phyloP scores from a whole-genome alignment of 1,140 invertebrate species.

The Heliconius nattereri region DNA sequence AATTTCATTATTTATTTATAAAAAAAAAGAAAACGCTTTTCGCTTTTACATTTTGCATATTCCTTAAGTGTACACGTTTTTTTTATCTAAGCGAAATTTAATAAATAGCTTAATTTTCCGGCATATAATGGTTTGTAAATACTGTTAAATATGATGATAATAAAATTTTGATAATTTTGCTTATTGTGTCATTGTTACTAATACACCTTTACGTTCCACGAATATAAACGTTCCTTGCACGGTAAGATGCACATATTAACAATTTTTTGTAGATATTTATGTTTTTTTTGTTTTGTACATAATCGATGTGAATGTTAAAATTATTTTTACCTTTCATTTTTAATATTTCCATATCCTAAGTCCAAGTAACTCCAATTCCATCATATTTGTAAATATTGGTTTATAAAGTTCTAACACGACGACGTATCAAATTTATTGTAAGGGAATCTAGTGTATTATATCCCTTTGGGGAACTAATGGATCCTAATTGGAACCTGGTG shows the following conservation, averaged over 20 bases:
- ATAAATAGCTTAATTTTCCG: not conserved
- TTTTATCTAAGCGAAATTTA: not conserved
- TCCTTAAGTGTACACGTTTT: not conserved
- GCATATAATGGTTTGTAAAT: not conserved
- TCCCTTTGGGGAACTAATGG: not conserved
- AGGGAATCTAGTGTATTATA: not conserved
- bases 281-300: not conserved
- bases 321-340: not conserved
- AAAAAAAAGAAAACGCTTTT: slow-evolving; percentile 13
- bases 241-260: not conserved
- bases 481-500: not conserved
- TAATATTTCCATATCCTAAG: not conserved
- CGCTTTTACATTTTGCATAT: slow-evolving; percentile 3
- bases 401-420: not conserved
- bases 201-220: slow-evolving; percentile 23
- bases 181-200: slow-evolving; percentile 35
- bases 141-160: slow-evolving; percentile 22
- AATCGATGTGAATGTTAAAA: not conserved
- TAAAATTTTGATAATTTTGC: slow-evolving; percentile 30
- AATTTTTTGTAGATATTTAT: not conserved
- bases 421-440: not conserved
- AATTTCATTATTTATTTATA: slow-evolving; percentile 7
- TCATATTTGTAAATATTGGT: not conserved
- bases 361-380: not conserved
- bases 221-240: slow-evolving; percentile 8